Conservation (phyloP, 1,140 invertebrate genomes). For the Pectinophora gossypiella region DNA sequence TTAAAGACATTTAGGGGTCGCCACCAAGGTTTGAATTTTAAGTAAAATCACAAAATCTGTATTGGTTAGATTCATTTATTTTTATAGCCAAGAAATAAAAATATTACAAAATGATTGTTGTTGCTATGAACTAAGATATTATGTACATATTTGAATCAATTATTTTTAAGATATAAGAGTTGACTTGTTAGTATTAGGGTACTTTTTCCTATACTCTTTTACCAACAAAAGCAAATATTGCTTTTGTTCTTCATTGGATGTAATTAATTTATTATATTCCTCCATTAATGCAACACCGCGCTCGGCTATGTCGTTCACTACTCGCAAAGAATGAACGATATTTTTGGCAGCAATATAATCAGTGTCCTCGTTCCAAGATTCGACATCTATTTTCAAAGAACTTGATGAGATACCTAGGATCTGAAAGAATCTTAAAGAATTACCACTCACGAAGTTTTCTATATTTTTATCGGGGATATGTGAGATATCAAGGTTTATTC, state of each 20-base stretch:
- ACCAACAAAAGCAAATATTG: constrained; percentile 16
- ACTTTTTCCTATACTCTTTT: constrained; percentile 12
- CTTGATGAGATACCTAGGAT: constrained; percentile 11
- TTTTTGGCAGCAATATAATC: constrained; percentile 14
- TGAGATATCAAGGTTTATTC: constrained; percentile 14
- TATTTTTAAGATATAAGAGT: constrained; percentile 7
- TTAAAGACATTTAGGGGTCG: background rate
- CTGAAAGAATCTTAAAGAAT: constrained; percentile 14
- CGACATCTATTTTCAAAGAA: constrained; percentile 23
- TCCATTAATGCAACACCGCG: constrained; percentile 32
- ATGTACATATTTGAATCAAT: too few species aligned
- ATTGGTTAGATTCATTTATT: constrained; percentile 5
- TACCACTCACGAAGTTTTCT: constrained; percentile 20
- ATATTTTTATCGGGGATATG: constrained; percentile 19
- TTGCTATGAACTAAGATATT: background rate
- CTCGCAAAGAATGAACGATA: constrained; percentile 20
- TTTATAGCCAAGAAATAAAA: background rate
- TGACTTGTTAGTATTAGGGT: constrained; percentile 10
- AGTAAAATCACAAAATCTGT: background rate
- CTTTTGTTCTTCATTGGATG: constrained; percentile 13
- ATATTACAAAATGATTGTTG: constrained; percentile 1
- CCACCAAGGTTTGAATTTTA: background rate
- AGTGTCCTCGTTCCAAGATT: constrained; percentile 17
- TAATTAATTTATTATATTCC: constrained; percentile 29
- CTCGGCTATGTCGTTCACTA: constrained; percentile 38